phyloP scores from a whole-genome alignment of 2,888 invertebrate genomes.

The Horisme vitalbata region DNA sequence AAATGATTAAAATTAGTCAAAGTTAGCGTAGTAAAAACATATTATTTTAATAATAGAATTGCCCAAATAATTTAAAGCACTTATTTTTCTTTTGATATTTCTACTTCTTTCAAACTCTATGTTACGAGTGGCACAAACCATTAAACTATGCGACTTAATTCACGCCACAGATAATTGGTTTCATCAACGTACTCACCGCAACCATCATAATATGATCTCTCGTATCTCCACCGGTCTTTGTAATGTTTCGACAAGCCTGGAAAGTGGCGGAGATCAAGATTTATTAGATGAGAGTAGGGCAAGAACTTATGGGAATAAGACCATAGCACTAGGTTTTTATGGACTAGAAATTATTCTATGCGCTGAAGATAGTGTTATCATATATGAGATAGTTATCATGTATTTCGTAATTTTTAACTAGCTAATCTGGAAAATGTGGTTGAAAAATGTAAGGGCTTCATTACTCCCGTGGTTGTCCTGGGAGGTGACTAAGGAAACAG shows the following conservation, averaged over 20 bases:
- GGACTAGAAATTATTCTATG: conserved; percentile 43
- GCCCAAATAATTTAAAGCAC: no score
- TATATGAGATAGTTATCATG: no score
- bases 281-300: conserved; percentile 12
- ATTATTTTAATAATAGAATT: no score
- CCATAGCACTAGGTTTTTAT: conserved; percentile 51
- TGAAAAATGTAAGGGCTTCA: no score
- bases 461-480: no score
- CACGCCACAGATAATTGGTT: conserved; percentile 69
- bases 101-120: conserved; percentile 35
- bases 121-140: conserved; percentile 40
- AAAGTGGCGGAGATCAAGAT: conserved; percentile 16
- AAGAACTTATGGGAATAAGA: conserved; percentile 58
- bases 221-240: conserved; percentile 10
- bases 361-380: conserved; percentile 9
- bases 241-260: conserved; percentile 29
- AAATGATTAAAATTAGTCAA: no score
- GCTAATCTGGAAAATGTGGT: no score
- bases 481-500: no score
- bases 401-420: no score
- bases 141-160: conserved; percentile 60
- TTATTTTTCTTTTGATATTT: no score
- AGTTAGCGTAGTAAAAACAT: no score
- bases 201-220: conserved; percentile 28
- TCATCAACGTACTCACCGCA: conserved; percentile 52